Evolutionary conservation across 2,888 invertebrate species (phyloP).

Genomic region (Lottia gigantea): DNA sequence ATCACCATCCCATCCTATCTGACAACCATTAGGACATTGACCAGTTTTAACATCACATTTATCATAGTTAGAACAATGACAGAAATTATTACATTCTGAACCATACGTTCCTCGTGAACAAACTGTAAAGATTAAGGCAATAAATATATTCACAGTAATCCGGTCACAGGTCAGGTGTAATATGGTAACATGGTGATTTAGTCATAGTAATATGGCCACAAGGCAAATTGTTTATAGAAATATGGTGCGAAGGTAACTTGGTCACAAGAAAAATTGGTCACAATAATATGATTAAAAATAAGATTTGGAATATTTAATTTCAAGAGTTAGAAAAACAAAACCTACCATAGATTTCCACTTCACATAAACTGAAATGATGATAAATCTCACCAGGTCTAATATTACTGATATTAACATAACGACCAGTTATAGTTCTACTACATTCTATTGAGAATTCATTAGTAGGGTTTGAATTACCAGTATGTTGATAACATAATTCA

Average conservation of each 20-base stretch:
- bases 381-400: neutral
- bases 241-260: too few relatives aligned
- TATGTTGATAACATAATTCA: conserved; percentile 3
- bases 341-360: conserved; percentile 3
- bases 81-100: neutral
- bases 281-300: too few relatives aligned
- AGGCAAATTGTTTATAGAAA: too few relatives aligned
- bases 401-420: neutral
- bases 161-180: too few relatives aligned
- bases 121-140: neutral
- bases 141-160: too few relatives aligned
- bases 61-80: neutral
- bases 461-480: neutral
- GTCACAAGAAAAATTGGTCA: too few relatives aligned
- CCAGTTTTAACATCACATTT: neutral
- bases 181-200: too few relatives aligned
- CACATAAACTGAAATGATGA: neutral
- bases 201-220: too few relatives aligned
- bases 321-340: neutral
- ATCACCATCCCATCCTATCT: neutral
- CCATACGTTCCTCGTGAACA: neutral
- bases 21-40: neutral
- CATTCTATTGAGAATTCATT: neutral
- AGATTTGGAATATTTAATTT: too few relatives aligned
- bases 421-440: neutral